phyloP scores from a whole-genome alignment of 1,140 invertebrate species.

The Ceratosolen fusciceps region DNA sequence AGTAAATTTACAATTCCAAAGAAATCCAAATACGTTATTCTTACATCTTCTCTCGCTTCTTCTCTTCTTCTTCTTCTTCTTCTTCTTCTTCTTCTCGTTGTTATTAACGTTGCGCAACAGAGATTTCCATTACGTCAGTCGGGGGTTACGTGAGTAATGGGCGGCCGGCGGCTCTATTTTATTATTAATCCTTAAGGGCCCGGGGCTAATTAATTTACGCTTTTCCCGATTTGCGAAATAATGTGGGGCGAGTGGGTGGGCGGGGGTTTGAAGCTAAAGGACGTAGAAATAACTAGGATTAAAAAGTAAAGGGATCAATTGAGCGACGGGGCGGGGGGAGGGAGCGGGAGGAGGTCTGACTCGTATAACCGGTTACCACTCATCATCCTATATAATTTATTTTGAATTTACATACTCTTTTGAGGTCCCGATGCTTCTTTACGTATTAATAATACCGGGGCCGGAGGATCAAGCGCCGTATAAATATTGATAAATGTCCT shows the following conservation, averaged over 20 bases:
- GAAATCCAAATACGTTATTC: not conserved
- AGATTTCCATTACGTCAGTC: too few relatives aligned
- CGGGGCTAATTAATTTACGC: not conserved
- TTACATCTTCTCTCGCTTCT: too few relatives aligned
- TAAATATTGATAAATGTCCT: not conserved
- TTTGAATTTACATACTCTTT: slow-evolving; percentile 7
- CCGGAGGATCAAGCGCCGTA: not conserved
- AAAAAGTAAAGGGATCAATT: slow-evolving; percentile 19
- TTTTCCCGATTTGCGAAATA: not conserved
- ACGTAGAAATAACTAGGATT: not conserved
- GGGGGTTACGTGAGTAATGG: too few relatives aligned
- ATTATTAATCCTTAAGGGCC: not conserved
- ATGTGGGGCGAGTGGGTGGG: too few relatives aligned
- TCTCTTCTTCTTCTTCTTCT: too few relatives aligned
- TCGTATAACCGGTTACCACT: slow-evolving; percentile 20
- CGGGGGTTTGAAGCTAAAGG: too few relatives aligned
- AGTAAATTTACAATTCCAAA: slow-evolving; percentile 14
- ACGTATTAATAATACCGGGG: not conserved
- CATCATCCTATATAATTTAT: slow-evolving; percentile 20
- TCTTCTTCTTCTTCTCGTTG: too few relatives aligned
- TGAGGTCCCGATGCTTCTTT: not conserved
- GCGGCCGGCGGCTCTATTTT: too few relatives aligned
- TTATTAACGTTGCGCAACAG: too few relatives aligned
- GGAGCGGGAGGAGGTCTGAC: not conserved
- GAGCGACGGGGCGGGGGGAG: not conserved